phyloP scores from a whole-genome alignment of 2,888 invertebrate species.

The Eucera pruinosa region DNA sequence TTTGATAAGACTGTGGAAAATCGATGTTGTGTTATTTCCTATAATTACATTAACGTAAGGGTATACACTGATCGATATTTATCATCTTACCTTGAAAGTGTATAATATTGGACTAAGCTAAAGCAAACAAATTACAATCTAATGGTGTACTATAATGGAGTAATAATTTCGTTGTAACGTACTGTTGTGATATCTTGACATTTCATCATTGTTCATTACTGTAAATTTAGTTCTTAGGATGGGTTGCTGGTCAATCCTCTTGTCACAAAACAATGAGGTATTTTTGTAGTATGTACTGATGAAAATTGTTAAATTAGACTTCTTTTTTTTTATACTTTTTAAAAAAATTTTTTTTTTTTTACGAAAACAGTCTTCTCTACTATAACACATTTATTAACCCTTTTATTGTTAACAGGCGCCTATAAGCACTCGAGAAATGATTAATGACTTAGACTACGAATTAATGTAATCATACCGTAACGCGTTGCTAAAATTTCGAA shows the following conservation, averaged over 20 bases:
- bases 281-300: constrained; percentile 67
- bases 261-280: constrained; percentile 58
- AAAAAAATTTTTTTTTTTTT: constrained; percentile 33
- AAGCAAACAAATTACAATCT: constrained; percentile 22
- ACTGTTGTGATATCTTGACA: constrained; percentile 52
- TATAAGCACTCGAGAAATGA: too few species aligned
- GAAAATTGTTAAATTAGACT: constrained; percentile 27
- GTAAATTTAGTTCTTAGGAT: constrained; percentile 47
- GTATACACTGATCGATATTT: constrained; percentile 37
- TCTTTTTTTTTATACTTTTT: constrained; percentile 26
- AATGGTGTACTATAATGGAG: constrained; percentile 32
- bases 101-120: constrained; percentile 34
- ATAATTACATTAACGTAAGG: constrained; percentile 26
- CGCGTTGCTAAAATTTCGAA: too few species aligned
- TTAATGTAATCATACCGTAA: too few species aligned
- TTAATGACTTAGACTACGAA: too few species aligned
- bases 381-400: constrained; percentile 6
- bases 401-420: too few species aligned
- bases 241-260: constrained; percentile 72
- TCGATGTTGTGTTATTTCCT: constrained; percentile 42
- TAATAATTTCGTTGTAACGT: constrained; percentile 37
- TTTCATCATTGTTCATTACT: constrained; percentile 44
- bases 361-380: constrained; percentile 19
- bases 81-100: constrained; percentile 22
- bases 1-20: constrained; percentile 68